Conservation (phyloP, 2,797 vertebrate genomes). For the Astyanax mexicanus region DNA sequence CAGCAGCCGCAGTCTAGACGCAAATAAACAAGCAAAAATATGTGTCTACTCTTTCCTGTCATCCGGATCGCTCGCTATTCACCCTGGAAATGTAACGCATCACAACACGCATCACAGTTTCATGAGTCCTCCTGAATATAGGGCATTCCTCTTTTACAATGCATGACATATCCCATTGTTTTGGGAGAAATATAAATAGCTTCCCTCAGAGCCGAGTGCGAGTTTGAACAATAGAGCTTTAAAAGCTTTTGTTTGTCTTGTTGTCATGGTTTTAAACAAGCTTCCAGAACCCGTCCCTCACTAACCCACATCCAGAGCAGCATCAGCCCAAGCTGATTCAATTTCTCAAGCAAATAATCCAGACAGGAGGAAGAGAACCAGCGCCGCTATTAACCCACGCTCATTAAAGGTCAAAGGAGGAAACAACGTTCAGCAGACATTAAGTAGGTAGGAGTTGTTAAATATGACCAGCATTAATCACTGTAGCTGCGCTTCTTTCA, state of each 20-base stretch:
- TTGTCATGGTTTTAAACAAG: slow-evolving; percentile 1
- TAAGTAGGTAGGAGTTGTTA: background rate
- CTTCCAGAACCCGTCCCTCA: slow-evolving; percentile 22
- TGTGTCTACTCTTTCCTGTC: background rate
- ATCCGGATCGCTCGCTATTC: background rate
- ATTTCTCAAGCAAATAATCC: background rate
- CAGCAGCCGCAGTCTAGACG: too few species aligned
- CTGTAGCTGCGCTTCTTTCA: too few species aligned
- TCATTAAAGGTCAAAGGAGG: background rate
- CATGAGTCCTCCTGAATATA: slow-evolving; percentile 25
- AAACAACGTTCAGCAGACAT: background rate
- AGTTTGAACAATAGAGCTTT: slow-evolving; percentile 25
- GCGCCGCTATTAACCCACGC: background rate
- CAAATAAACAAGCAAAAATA: background rate
- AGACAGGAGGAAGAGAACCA: background rate
- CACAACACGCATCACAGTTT: too few species aligned
- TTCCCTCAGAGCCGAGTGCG: background rate
- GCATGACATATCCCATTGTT: slow-evolving; percentile 38
- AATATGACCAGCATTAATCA: too few species aligned
- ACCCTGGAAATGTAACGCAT: too few species aligned
- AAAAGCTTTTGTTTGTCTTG: slow-evolving; percentile 38
- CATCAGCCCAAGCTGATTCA: background rate
- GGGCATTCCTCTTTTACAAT: slow-evolving; percentile 14
- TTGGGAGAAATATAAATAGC: slow-evolving; percentile 1
- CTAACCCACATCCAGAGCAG: slow-evolving; percentile 14